Base-by-base conservation (phyloP, 2,888 invertebrate species). In the Luperina nickerlii region DNA sequence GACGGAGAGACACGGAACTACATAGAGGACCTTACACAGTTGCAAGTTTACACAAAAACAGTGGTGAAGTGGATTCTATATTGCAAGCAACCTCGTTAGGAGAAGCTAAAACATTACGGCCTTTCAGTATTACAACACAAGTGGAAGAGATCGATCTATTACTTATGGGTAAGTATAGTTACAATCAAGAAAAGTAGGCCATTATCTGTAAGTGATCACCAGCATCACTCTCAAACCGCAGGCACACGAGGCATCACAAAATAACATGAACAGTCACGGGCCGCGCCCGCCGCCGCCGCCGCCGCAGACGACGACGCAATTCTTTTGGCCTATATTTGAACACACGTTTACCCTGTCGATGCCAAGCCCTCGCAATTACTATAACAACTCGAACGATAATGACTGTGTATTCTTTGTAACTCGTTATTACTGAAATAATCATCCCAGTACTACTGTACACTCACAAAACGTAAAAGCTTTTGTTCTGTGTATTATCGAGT, bases 241-340 rank as follows among this genome's bases (percentile, higher is more conserved):
- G 92, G 93, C 94, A 92, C 92, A 92, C 92, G 93, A 93, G 92
- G 90, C 92, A 92, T 94, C 93, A 94, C 94, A 92, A 94, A 96
- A 96, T 96, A 96, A 94, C 94, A 94, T 94, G 94, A 94, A 94
- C 93, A 92, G 92, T 92, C 92, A 91, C 91, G 92, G 92, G 90
- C 92, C 91, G 89, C 91, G 74, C 79, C 74, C 71, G 65, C 69
- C 42, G 79, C 57, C 79, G 79, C 57, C 79, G 69, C 51, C 67
- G n/a, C 42, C 74, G 13, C n/a, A 32, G 66, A 63, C 70, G 71
- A 81, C 88, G 89, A 90, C 90, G 92, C 91, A 94, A 92, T 94
- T 93, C 93, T 93, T 94, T 91, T 95, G 95, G 90, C 96, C 95
- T 95, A 96, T 92, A 94, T 96, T 93, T 90, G 85, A 91, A 87